Percentiles rank a stretch among this genome's conserved stretches.
Evolutionary conservation across 2,888 invertebrate genomes (phyloP).

Genomic region (Argynnis bischoffii): DNA sequence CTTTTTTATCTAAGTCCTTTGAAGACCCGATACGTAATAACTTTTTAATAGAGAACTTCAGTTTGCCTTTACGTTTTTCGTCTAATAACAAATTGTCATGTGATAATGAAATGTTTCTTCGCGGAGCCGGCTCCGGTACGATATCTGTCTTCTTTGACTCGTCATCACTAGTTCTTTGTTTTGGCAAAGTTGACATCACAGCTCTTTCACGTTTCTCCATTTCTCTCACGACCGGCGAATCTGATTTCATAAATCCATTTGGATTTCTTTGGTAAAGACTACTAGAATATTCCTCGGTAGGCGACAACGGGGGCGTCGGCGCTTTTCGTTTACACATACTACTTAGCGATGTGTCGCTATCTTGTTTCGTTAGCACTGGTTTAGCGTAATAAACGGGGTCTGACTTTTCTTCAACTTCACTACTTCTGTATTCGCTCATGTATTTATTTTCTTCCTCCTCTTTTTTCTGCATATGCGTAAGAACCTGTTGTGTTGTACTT

Average conservation of each 20-base stretch:
- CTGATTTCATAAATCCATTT: constrained; percentile 80
- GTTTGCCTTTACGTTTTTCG: constrained; percentile 86
- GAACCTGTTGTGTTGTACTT: constrained; percentile 67
- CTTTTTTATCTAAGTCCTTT: constrained; percentile 85
- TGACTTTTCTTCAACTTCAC: constrained; percentile 67
- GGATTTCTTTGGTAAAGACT: constrained; percentile 84
- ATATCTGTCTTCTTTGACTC: constrained; percentile 60
- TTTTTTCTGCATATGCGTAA: constrained; percentile 78
- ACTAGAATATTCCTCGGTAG: constrained; percentile 76
- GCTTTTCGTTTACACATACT: constrained; percentile 88
- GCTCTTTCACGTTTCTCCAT: constrained; percentile 89
- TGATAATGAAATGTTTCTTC: constrained; percentile 87
- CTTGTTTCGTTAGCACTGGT: constrained; percentile 80
- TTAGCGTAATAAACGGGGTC: constrained; percentile 74
- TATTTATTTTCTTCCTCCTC: constrained; percentile 61
- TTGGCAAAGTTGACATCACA: constrained; percentile 55
- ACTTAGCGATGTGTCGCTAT: constrained; percentile 79
- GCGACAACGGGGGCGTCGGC: constrained; percentile 86
- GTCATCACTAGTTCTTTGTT: constrained; percentile 61
- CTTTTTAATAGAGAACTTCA: constrained; percentile 91
- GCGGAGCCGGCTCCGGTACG: constrained; percentile 86
- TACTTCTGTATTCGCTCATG: constrained; percentile 65
- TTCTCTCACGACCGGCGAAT: constrained; percentile 87
- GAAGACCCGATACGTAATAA: constrained; percentile 90
- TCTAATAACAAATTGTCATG: constrained; percentile 86